Percentiles rank a stretch among this genome's conserved stretches.
phyloP scores from a whole-genome alignment of 1,140 invertebrate genomes.

The Nylanderia fulva region DNA sequence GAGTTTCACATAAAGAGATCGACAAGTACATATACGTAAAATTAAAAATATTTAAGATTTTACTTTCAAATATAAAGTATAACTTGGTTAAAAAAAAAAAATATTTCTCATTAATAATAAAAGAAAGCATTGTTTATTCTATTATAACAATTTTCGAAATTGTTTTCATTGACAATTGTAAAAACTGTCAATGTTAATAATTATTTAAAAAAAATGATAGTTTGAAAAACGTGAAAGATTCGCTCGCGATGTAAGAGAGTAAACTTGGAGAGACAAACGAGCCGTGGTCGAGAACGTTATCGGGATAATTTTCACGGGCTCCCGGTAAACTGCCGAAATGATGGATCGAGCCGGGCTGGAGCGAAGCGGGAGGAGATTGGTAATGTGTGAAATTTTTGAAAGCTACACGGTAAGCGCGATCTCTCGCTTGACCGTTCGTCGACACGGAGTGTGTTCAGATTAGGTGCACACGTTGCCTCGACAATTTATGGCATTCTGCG shows the following conservation, averaged over 20 bases:
- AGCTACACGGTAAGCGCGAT: constrained; percentile 73
- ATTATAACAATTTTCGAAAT: not conserved
- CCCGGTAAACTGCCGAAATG: constrained; percentile 72
- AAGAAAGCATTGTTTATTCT: not conserved
- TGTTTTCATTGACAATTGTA: not conserved
- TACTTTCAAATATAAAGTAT: not conserved
- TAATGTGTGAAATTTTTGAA: constrained; percentile 77
- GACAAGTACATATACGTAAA: not conserved
- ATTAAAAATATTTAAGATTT: not conserved
- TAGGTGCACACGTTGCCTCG: constrained; percentile 69
- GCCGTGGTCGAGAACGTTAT: constrained; percentile 60
- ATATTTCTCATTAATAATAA: not conserved
- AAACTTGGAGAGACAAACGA: constrained; percentile 65
- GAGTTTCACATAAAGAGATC: not conserved
- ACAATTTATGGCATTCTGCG: constrained; percentile 79
- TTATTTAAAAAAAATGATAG: not conserved
- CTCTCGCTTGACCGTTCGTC: constrained; percentile 65
- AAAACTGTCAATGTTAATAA: not conserved
- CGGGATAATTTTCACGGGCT: constrained; percentile 69
- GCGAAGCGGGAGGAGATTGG: constrained; percentile 53
- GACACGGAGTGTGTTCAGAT: constrained; percentile 46
- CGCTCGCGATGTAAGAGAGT: not conserved
- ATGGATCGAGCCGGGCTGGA: constrained; percentile 67
- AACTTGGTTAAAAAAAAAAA: not conserved
- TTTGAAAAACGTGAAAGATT: constrained; percentile 9